Percentiles rank a stretch among this genome's conserved stretches.
Evolutionary conservation across 2,888 invertebrate genomes (phyloP).

Genomic region (Nemotelus pantherinus): DNA sequence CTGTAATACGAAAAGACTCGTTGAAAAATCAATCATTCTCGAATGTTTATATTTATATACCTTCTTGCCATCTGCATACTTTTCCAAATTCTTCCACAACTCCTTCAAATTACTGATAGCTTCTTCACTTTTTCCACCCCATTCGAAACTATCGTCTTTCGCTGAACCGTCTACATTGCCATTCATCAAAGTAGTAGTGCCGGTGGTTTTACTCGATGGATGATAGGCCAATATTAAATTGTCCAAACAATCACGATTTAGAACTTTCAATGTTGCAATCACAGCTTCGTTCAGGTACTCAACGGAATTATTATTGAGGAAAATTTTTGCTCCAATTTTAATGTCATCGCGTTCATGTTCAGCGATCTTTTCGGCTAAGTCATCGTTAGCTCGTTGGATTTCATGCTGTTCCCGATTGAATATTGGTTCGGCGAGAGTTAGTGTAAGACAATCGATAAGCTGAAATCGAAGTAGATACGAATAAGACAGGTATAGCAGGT

Average conservation of each 20-base stretch:
- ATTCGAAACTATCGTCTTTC: slow-evolving; percentile 61
- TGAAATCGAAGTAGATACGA: slow-evolving; percentile 57
- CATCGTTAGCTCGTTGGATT: slow-evolving; percentile 71
- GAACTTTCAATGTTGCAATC: slow-evolving; percentile 74
- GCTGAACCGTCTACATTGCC: slow-evolving; percentile 51
- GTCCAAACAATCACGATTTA: slow-evolving; percentile 79
- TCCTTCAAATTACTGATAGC: slow-evolving; percentile 73
- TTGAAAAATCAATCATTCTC: slow-evolving; percentile 22
- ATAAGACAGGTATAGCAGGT: too few relatives aligned
- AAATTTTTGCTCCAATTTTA: slow-evolving; percentile 88
- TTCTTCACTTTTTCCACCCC: slow-evolving; percentile 65
- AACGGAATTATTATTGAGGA: slow-evolving; percentile 77
- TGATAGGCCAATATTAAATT: slow-evolving; percentile 85
- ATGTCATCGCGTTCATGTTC: slow-evolving; percentile 79
- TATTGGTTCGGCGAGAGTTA: slow-evolving; percentile 65
- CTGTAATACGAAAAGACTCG: slow-evolving; percentile 52
- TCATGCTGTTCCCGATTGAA: slow-evolving; percentile 63
- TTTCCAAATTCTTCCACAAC: slow-evolving; percentile 82
- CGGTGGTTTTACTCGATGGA: slow-evolving; percentile 58
- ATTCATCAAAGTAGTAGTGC: background rate
- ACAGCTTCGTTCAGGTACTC: slow-evolving; percentile 76
- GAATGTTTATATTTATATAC: slow-evolving; percentile 60
- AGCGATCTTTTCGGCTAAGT: slow-evolving; percentile 71
- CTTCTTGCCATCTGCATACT: slow-evolving; percentile 72
- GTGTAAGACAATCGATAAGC: slow-evolving; percentile 72